These are phyloP conservation scores for Oophaga pumilio DNA, from an alignment of 2,113 vertebrate species.

Conservation along the genomic window DNA sequence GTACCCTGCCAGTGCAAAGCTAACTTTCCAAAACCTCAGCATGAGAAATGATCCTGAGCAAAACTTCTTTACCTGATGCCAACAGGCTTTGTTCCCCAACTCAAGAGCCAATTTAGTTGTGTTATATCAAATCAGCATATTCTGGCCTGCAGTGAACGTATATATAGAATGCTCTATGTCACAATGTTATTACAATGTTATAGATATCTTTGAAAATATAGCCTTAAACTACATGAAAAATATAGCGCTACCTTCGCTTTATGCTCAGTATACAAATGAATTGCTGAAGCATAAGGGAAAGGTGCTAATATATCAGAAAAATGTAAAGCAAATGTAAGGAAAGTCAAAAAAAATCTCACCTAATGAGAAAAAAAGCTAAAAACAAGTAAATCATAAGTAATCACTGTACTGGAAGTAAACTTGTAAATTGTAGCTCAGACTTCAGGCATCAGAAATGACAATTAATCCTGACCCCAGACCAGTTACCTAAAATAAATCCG, in stretches of 20 bases:
- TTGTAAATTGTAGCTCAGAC: too few relatives aligned
- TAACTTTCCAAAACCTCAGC: neutral
- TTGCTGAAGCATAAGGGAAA: neutral
- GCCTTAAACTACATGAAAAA: neutral
- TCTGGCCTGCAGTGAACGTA: neutral
- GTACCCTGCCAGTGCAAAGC: too few relatives aligned
- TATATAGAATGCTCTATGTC: neutral
- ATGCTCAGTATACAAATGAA: neutral
- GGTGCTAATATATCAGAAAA: neutral
- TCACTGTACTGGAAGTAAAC: too few relatives aligned
- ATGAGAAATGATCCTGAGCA: neutral
- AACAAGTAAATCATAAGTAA: too few relatives aligned
- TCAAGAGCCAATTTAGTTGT: neutral
- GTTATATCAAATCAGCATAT: neutral
- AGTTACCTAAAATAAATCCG: too few relatives aligned
- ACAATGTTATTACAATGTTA: conserved; percentile 15
- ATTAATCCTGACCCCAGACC: too few relatives aligned
- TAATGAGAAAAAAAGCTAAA: neutral
- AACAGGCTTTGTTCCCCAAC: neutral
- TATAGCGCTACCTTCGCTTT: neutral
- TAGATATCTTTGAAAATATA: neutral
- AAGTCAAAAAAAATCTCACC: neutral
- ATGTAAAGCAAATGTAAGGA: neutral
- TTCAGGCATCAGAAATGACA: too few relatives aligned
- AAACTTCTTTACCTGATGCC: neutral